Conservation (phyloP, 1,140 invertebrate genomes). For the Physella acuta region DNA sequence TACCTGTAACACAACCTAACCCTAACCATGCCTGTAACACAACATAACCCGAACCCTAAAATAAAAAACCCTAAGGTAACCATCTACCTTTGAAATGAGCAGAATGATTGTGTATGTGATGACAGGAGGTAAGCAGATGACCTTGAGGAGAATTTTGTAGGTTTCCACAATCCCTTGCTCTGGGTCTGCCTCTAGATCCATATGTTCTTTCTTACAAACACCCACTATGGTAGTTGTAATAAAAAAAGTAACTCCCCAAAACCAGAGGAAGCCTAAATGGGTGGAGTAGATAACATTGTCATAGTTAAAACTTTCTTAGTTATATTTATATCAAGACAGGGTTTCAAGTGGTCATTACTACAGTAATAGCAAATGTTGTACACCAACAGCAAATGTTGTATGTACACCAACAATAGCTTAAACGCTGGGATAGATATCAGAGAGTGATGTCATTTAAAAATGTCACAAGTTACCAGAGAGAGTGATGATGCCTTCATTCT, state of each 20-base stretch:
- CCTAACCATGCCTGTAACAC: too few species aligned
- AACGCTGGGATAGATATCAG: too few species aligned
- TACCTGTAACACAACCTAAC: too few species aligned
- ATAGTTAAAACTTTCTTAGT: too few species aligned
- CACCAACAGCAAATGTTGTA: too few species aligned
- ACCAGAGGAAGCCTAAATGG: constrained; percentile 80
- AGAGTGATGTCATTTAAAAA: constrained; percentile 2
- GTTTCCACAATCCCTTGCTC: constrained; percentile 73
- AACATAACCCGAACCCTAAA: too few species aligned
- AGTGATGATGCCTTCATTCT: constrained; percentile 77
- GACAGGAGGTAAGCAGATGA: constrained; percentile 82
- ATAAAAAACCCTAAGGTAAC: too few species aligned
- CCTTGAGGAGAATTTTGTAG: constrained; percentile 81
- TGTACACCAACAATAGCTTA: too few species aligned
- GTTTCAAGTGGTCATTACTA: too few species aligned
- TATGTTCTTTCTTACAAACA: constrained; percentile 83
- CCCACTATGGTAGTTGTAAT: constrained; percentile 87
- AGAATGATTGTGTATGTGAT: constrained; percentile 74
- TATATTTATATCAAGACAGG: too few species aligned
- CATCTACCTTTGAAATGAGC: constrained; percentile 87
- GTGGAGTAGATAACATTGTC: too few species aligned
- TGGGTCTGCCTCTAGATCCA: constrained; percentile 62
- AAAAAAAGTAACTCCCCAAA: constrained; percentile 93
- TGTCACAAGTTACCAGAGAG: constrained; percentile 69
- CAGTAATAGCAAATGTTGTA: too few species aligned